Percentiles rank a stretch among this genome's conserved stretches.
Evolutionary conservation across 2,888 invertebrate genomes (phyloP).

Genomic region (Eupithecia pulchellata): DNA sequence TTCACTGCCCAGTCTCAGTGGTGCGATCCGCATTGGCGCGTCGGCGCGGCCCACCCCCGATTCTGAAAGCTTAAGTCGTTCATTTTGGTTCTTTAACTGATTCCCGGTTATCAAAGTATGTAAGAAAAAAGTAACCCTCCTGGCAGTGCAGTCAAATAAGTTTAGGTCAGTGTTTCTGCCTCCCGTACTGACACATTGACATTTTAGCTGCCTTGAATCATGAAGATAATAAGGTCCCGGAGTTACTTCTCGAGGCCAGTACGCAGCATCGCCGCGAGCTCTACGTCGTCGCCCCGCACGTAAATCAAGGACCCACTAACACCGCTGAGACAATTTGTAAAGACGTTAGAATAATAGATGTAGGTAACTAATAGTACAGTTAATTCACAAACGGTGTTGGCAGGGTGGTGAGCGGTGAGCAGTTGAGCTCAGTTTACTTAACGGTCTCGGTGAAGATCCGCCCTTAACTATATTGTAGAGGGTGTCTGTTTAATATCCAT

Average conservation of each 20-base stretch:
- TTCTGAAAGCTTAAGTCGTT: no score
- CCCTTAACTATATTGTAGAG: not conserved
- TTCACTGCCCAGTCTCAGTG: no score
- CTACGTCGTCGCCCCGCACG: slow-evolving; percentile 44
- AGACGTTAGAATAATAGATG: slow-evolving; percentile 42
- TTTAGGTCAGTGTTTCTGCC: no score
- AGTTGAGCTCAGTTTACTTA: slow-evolving; percentile 5
- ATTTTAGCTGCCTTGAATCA: not conserved
- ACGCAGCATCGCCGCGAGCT: slow-evolving; percentile 39
- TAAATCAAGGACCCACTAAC: slow-evolving; percentile 45
- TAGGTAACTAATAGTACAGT: slow-evolving; percentile 35
- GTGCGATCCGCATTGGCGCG: no score
- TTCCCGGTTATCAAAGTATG: no score
- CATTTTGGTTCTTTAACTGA: no score
- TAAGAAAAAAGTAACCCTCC: no score
- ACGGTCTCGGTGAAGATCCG: not conserved
- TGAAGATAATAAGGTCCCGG: not conserved
- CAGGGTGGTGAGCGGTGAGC: no score
- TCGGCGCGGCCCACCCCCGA: no score
- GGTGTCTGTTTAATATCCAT: not conserved
- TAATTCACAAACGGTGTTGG: slow-evolving; percentile 25
- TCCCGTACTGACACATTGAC: not conserved
- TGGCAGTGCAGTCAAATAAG: no score
- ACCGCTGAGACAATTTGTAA: slow-evolving; percentile 43
- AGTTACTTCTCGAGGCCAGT: not conserved